Percentiles rank a stretch among this genome's conserved stretches.
These are phyloP conservation scores for Colletes gigas DNA, from an alignment of 1,140 invertebrate genomes.

Conservation along the genomic window DNA sequence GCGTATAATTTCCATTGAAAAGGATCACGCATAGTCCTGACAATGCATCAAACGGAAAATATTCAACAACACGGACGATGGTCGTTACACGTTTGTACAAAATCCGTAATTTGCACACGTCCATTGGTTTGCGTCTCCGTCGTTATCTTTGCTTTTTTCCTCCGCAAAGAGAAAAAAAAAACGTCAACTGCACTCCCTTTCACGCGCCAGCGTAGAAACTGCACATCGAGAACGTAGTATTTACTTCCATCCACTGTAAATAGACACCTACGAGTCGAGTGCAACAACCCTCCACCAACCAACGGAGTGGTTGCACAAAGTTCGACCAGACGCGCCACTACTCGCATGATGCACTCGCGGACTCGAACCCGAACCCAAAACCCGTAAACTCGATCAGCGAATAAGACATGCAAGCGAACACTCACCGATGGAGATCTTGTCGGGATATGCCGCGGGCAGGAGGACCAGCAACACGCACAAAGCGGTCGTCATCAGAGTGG, in stretches of 20 bases:
- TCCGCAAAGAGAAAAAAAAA: neutral
- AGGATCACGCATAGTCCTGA: neutral
- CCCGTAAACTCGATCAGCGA: neutral
- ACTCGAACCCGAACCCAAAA: neutral
- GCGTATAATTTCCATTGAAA: neutral
- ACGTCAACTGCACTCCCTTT: slow-evolving; percentile 10
- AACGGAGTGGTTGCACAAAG: slow-evolving; percentile 18
- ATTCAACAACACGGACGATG: neutral
- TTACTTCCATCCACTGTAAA: slow-evolving; percentile 23
- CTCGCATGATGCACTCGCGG: neutral
- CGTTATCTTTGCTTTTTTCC: no score
- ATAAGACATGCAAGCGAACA: slow-evolving; percentile 39
- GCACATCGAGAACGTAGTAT: slow-evolving; percentile 14
- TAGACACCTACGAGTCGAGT: slow-evolving; percentile 17
- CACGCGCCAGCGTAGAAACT: neutral
- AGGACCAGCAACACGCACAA: slow-evolving; percentile 58
- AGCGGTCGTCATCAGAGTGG: slow-evolving; percentile 56
- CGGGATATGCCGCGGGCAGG: slow-evolving; percentile 64
- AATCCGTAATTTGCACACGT: no score
- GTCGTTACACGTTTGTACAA: neutral
- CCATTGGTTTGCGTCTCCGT: no score
- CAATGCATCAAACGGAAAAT: neutral
- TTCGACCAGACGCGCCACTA: neutral
- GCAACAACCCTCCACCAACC: slow-evolving; percentile 40
- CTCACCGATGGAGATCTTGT: slow-evolving; percentile 79